Base-by-base conservation (phyloP, 2,888 invertebrate genomes). In the Pseudolycoriella hygida region DNA sequence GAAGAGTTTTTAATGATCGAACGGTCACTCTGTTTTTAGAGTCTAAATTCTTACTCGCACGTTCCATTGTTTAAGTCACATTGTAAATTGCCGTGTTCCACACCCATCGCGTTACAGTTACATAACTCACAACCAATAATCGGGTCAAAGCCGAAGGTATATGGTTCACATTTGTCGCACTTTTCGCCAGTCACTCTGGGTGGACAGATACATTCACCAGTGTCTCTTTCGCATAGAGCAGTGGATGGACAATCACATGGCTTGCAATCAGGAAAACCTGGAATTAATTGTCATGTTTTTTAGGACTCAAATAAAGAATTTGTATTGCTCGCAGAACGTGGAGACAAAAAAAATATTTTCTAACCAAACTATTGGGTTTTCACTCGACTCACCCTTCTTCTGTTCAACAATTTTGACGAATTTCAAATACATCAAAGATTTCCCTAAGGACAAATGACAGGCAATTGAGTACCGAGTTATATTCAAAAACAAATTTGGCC, bases 91-190 rank as follows among this genome's bases (percentile, higher is more conserved):
- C 80, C 76, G 50, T 70, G 66, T 38, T 76, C 63, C 0, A 93
- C 88, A 4, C 98, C 98, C 31, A 81, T 64, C 1, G 77, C 76
- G 56, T 87, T 76, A 62, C 98, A 98, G 56, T 80, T 81, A 61
- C 97, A 98, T 50, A 86, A 84, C 62, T 90, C 88, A 61, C 98
- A 98, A 6, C 98, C 98, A 55, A 90, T 86, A 45, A 92, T 78
- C 38, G 85, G 80, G 68, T 98, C 88, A 59, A 82, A 93, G 38
- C 93, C 93, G 59, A 85, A 96, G 0, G 96, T 96, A 49, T 79
- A 77, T 0, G 81, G 76, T 49, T 80, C 79, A 62, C 98, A 98
- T 50, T 79, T 75, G 56, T 96, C 87, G 60, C 98, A 98, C 49
- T 77, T 73, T 20, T 80, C 77, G 0, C 97, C 97, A 18, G 78